A percentile compares a stretch with the other conserved stretches of the same genome.
These are phyloP conservation scores for Camelus bactrianus DNA, from an alignment of 2,113 vertebrate species.

Conservation along the genomic window DNA sequence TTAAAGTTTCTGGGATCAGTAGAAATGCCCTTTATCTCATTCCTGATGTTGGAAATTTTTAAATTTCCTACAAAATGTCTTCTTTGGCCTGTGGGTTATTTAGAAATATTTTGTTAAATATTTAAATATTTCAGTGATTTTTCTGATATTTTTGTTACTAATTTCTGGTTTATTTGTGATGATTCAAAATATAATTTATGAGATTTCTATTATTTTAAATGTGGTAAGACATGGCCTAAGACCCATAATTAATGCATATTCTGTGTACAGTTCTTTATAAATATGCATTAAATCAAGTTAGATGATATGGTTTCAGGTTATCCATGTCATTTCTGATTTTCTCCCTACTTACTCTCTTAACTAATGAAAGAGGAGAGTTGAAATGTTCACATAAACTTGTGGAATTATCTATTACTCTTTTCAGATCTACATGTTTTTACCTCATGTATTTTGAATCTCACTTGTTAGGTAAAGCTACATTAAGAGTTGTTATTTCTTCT, in stretches of 20 bases:
- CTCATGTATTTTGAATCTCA: not conserved
- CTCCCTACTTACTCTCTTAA: not conserved
- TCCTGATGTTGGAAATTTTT: not conserved
- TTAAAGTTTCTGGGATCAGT: not conserved
- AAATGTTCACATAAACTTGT: not conserved
- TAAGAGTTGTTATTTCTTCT: not conserved
- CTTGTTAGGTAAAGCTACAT: not conserved
- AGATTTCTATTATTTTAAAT: not conserved
- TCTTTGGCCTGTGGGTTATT: not conserved
- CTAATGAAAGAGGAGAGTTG: not conserved
- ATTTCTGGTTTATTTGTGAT: not conserved
- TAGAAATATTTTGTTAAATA: not conserved
- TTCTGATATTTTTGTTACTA: not conserved
- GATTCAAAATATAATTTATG: not conserved
- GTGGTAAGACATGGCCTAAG: not conserved
- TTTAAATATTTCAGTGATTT: not conserved
- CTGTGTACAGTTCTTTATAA: not conserved
- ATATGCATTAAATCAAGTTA: not conserved
- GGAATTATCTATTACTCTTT: not conserved
- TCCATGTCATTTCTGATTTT: not conserved
- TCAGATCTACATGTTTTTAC: not conserved
- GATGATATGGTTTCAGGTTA: not conserved
- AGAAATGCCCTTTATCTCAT: not conserved
- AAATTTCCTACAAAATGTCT: not conserved
- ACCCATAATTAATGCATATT: not conserved